Evolutionary conservation across 2,888 invertebrate species (phyloP).

Genomic region (Sesia apiformis): DNA sequence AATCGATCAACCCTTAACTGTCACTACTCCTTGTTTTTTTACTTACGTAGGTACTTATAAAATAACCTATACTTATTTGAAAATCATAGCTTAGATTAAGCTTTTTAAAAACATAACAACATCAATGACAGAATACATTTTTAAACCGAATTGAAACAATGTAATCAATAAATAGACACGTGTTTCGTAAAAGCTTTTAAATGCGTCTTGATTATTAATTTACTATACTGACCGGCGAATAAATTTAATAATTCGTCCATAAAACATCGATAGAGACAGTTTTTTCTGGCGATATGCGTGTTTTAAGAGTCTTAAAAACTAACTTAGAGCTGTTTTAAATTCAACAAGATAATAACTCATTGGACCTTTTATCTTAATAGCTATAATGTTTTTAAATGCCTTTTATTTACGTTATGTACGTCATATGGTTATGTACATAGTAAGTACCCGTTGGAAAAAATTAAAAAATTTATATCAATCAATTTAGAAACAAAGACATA

Average conservation of each 20-base stretch:
- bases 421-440: not conserved
- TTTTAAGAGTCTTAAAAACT: slow-evolving; percentile 10
- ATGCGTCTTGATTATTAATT: slow-evolving; percentile 15
- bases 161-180: slow-evolving; percentile 14
- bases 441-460: not conserved
- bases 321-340: slow-evolving; percentile 15
- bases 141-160: too few species aligned
- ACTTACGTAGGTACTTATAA: too few species aligned
- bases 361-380: not conserved
- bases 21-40: too few species aligned
- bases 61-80: too few species aligned
- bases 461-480: not conserved
- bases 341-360: slow-evolving; percentile 12
- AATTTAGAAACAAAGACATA: not conserved
- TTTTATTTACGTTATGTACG: not conserved
- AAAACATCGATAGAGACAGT: slow-evolving; percentile 6
- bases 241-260: slow-evolving; percentile 4
- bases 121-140: too few species aligned
- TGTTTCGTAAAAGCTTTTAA: slow-evolving; percentile 33
- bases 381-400: not conserved
- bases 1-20: too few species aligned
- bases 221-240: slow-evolving; percentile 1
- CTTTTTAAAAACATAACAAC: too few species aligned
- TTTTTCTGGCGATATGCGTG: slow-evolving; percentile 6
- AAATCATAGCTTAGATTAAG: too few species aligned